Evolutionary conservation across 2,888 invertebrate genomes (phyloP), one percentile per base, ranked within the genome.

Genomic region (Agrochola circellaris): DNA sequence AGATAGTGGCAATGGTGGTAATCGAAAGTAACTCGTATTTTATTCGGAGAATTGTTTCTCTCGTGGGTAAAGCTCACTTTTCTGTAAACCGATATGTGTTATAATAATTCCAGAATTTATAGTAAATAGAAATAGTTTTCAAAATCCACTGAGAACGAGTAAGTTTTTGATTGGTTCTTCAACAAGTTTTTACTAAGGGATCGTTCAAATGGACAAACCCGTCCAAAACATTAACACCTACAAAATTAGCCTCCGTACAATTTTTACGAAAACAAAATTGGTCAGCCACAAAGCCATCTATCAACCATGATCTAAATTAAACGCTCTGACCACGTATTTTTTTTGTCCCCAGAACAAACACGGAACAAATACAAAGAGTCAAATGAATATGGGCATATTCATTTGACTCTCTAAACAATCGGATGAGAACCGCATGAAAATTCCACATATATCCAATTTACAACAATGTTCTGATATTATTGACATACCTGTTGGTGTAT

Each of bases 401-500:
- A 84, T 81, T 68, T 71, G 54, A 68, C 67, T 84, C 79, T 38
- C 64, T 54, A 64, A 75, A 86, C 65, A 77, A 82, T 82, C 45
- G 30, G 38, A 51, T 68, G 66, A 75, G 62, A 65, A 70, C 72
- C 74, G 51, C 65, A 66, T 66, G 77, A 68, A 66, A 77, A 79
- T 82, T 74, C 85, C 73, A 34, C 64, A 73, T 73, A 73, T 73
- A 75, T 70, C 64, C 68, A 73, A 67, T 67, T 61, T 51, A 34
- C 62, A 23, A 75, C 79, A 85, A 79, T 82, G 73, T 38, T 38
- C 65, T 68, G 62, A 77, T 79, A 79, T 70, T 48, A 67, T 58
- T 15, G 38, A 62, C 60, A 58, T 81, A 82, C 62, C 48, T 58
- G 65, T 58, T 51, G 30, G 51, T 4, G 13, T 45, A 38, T 26